These are phyloP conservation scores for Anthoptus insignis DNA, from an alignment of 2,888 invertebrate genomes.

Conservation along the genomic window DNA sequence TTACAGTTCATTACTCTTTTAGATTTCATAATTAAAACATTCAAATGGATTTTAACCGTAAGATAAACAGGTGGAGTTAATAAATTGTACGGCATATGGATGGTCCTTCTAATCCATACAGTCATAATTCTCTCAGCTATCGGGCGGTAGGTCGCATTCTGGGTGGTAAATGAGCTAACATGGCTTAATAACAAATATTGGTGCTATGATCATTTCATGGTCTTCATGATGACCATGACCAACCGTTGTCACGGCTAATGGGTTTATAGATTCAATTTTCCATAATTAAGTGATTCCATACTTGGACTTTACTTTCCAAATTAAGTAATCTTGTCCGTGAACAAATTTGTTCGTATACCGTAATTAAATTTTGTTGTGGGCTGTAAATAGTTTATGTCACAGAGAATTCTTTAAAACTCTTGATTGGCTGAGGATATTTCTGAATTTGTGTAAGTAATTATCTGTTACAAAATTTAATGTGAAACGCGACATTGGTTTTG, in stretches of 20 bases:
- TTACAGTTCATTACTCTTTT: not conserved
- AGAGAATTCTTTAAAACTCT: not conserved
- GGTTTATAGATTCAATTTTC: slow-evolving; percentile 28
- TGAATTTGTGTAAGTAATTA: not conserved
- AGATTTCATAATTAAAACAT: not conserved
- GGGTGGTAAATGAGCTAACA: slow-evolving; percentile 23
- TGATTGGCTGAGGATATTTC: not conserved
- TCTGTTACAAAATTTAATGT: not conserved
- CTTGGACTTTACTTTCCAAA: slow-evolving; percentile 16
- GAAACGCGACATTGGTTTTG: not conserved
- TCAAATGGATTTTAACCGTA: not conserved
- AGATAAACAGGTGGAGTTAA: not conserved
- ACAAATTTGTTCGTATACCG: slow-evolving; percentile 7
- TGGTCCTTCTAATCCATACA: too few species aligned
- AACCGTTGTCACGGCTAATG: slow-evolving; percentile 20
- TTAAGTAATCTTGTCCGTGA: slow-evolving; percentile 22
- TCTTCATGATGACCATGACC: slow-evolving; percentile 4
- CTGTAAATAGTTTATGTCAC: slow-evolving; percentile 10
- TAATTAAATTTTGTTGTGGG: slow-evolving; percentile 21
- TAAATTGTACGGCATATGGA: not conserved
- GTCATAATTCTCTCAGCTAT: slow-evolving; percentile 20
- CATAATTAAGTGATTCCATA: slow-evolving; percentile 20
- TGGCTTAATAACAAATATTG: slow-evolving; percentile 31
- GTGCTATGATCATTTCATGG: slow-evolving; percentile 18
- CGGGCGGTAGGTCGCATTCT: slow-evolving; percentile 18